Conservation (phyloP, 2,888 invertebrate genomes). For the Gandaritis pyraliata region DNA sequence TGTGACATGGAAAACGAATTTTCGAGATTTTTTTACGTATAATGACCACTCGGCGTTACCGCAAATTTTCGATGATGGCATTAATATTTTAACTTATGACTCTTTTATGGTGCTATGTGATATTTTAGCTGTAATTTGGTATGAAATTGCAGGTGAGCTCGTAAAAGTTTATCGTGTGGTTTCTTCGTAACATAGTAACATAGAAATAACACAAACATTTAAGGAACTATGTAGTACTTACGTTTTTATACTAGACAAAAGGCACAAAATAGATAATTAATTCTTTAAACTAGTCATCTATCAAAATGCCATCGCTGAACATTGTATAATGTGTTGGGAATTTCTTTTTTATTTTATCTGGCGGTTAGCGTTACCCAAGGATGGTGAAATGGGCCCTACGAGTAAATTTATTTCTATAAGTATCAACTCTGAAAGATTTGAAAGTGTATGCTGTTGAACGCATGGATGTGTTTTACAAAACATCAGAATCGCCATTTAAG, state of each 20-base stretch:
- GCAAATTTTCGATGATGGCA: slow-evolving; percentile 34
- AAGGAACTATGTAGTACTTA: too few relatives aligned
- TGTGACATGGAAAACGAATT: slow-evolving; percentile 40
- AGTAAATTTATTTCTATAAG: too few relatives aligned
- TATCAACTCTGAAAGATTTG: too few relatives aligned
- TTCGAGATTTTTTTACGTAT: slow-evolving; percentile 34
- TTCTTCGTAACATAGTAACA: background rate
- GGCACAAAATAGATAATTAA: too few relatives aligned
- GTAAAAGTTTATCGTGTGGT: background rate
- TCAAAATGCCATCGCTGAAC: too few relatives aligned
- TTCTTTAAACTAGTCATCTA: too few relatives aligned
- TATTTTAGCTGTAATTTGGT: slow-evolving; percentile 31
- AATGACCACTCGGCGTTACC: slow-evolving; percentile 35
- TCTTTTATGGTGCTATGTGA: slow-evolving; percentile 32
- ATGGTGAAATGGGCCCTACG: too few relatives aligned
- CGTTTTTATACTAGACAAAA: too few relatives aligned
- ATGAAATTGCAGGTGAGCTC: slow-evolving; percentile 17
- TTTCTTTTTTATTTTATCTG: too few relatives aligned
- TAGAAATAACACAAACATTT: background rate
- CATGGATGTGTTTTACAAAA: background rate
- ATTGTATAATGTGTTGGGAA: too few relatives aligned
- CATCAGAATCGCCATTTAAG: slow-evolving; percentile 8
- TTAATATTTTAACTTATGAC: slow-evolving; percentile 37
- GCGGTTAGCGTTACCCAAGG: too few relatives aligned
- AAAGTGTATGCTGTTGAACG: background rate